Conservation (phyloP, 2,797 vertebrate genomes). For the Echiichthys vipera region DNA sequence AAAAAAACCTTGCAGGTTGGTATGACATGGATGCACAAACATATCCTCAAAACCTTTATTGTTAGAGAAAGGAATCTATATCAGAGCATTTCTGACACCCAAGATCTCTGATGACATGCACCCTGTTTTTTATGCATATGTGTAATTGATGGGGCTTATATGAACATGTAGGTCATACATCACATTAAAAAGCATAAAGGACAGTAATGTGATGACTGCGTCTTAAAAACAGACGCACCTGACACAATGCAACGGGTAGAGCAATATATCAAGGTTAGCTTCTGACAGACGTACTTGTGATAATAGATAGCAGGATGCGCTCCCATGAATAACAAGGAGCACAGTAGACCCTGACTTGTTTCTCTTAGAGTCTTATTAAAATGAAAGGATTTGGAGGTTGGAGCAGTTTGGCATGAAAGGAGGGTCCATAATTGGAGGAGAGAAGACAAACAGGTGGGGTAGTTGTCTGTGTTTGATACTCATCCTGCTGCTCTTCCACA, state of each 20-base stretch:
- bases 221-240: background rate
- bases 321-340: conserved; percentile 54
- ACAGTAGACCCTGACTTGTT: conserved; percentile 30
- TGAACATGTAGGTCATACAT: background rate
- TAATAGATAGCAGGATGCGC: conserved; percentile 49
- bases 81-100: background rate
- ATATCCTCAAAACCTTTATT: background rate
- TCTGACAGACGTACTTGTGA: conserved; percentile 44
- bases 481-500: conserved; percentile 26
- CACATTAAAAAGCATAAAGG: background rate
- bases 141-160: background rate
- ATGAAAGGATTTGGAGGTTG: conserved; percentile 42
- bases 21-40: background rate
- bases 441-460: conserved; percentile 3
- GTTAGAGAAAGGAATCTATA: background rate
- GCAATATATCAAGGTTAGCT: conserved; percentile 23
- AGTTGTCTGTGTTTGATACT: conserved; percentile 28
- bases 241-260: conserved; percentile 1
- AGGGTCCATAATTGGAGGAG: conserved; percentile 28
- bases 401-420: conserved; percentile 35
- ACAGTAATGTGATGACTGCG: background rate
- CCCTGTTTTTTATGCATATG: background rate
- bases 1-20: background rate
- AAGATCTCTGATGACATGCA: background rate
- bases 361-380: conserved; percentile 52